Conservation (phyloP, 2,888 invertebrate species). For the Andrena minutula region DNA sequence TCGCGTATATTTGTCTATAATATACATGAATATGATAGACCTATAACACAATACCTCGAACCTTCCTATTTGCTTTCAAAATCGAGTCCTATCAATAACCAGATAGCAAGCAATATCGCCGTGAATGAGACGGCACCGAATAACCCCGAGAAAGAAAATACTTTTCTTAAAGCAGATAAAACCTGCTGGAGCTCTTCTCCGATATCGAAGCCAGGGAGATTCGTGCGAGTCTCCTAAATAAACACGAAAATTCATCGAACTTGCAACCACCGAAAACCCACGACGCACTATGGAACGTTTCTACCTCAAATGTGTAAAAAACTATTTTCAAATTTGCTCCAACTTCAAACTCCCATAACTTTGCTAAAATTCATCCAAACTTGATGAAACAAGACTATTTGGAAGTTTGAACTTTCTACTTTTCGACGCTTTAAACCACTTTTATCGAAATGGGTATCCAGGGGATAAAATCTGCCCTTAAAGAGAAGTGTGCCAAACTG, state of each 20-base stretch:
- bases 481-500: too few relatives aligned
- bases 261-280: too few relatives aligned
- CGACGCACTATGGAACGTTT: too few relatives aligned
- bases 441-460: too few relatives aligned
- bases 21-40: constrained; percentile 5
- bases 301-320: too few relatives aligned
- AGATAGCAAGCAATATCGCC: constrained; percentile 48
- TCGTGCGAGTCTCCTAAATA: constrained; percentile 20
- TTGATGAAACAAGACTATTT: too few relatives aligned
- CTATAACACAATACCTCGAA: constrained; percentile 23
- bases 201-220: constrained; percentile 27
- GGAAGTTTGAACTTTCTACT: too few relatives aligned
- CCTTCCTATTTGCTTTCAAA: constrained; percentile 45
- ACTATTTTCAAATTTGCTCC: too few relatives aligned
- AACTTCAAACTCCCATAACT: too few relatives aligned
- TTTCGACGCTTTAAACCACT: too few relatives aligned
- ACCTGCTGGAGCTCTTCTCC: constrained; percentile 28
- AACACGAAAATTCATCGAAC: constrained; percentile 22
- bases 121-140: constrained; percentile 35
- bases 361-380: too few relatives aligned
- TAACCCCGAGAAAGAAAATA: constrained; percentile 55
- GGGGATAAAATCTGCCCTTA: too few relatives aligned
- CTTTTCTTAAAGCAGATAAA: constrained; percentile 53
- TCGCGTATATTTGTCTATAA: constrained; percentile 1
- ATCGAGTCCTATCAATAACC: constrained; percentile 56